A percentile compares a stretch with the other conserved stretches of the same genome.
These are phyloP conservation scores for Ptychochromis oligacanthus DNA, from an alignment of 2,113 vertebrate genomes.

Conservation along the genomic window DNA sequence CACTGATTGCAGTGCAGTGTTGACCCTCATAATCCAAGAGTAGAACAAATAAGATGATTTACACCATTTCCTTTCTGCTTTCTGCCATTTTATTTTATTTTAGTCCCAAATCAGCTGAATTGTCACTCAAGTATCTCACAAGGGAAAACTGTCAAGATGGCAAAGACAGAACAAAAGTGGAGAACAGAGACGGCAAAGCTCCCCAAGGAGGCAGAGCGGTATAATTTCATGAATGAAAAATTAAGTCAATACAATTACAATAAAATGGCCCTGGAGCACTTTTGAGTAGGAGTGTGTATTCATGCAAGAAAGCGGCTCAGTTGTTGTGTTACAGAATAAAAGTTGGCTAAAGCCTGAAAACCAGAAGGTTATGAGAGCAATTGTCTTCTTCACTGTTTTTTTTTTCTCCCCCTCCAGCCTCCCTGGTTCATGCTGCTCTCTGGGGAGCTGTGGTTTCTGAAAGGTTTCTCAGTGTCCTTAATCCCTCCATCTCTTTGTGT, in stretches of 20 bases:
- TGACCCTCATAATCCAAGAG: slow-evolving; percentile 1
- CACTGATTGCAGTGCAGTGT: background rate
- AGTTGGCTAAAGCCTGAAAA: slow-evolving; percentile 47
- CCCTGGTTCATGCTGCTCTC: slow-evolving; percentile 39
- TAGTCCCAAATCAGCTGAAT: slow-evolving; percentile 20
- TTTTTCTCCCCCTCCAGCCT: background rate
- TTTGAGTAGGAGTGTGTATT: background rate
- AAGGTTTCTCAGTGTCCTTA: slow-evolving; percentile 80
- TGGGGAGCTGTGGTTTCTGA: slow-evolving; percentile 80
- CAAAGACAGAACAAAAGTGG: slow-evolving; percentile 7
- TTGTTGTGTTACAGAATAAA: slow-evolving; percentile 27
- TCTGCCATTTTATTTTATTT: slow-evolving; percentile 1
- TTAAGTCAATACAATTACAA: slow-evolving; percentile 52
- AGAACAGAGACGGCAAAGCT: background rate
- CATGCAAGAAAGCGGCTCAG: background rate
- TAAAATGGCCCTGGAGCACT: slow-evolving; percentile 27
- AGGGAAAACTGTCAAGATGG: slow-evolving; percentile 31
- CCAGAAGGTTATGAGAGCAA: slow-evolving; percentile 58
- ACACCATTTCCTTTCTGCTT: slow-evolving; percentile 6
- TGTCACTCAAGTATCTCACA: slow-evolving; percentile 17
- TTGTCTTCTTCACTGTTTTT: slow-evolving; percentile 19
- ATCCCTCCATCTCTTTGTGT: slow-evolving; percentile 79
- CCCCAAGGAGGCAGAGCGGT: slow-evolving; percentile 6
- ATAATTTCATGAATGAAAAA: slow-evolving; percentile 51
- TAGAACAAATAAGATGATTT: slow-evolving; percentile 18